A percentile compares a stretch with the other conserved stretches of the same genome.
Conservation (phyloP, 2,113 vertebrate species). For the Vanacampus margaritifer region DNA sequence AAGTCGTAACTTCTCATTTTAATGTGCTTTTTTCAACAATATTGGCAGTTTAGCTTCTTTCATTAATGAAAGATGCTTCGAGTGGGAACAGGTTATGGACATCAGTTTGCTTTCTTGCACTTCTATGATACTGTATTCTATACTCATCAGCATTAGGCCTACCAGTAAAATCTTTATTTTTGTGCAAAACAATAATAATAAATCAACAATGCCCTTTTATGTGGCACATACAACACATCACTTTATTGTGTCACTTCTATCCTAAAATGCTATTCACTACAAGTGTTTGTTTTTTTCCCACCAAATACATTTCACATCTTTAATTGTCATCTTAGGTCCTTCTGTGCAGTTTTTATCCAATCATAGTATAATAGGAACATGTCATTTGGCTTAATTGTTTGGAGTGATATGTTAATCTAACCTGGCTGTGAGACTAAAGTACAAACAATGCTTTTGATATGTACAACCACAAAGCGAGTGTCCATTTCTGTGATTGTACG, state of each 20-base stretch:
- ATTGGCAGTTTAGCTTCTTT: slow-evolving; percentile 34
- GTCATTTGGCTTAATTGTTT: slow-evolving; percentile 46
- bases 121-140: slow-evolving; percentile 6
- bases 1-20: slow-evolving; percentile 11
- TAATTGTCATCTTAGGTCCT: slow-evolving; percentile 33
- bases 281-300: slow-evolving; percentile 50
- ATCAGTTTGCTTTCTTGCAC: slow-evolving; percentile 2
- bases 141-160: background rate
- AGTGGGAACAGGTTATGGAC: slow-evolving; percentile 1
- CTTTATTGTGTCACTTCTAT: slow-evolving; percentile 58
- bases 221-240: slow-evolving; percentile 54
- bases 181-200: slow-evolving; percentile 39
- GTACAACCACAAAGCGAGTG: slow-evolving; percentile 55
- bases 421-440: slow-evolving; percentile 25
- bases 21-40: slow-evolving; percentile 34
- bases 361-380: slow-evolving; percentile 42
- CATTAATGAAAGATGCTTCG: background rate
- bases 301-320: slow-evolving; percentile 45
- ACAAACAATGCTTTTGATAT: slow-evolving; percentile 62
- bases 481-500: slow-evolving; percentile 64
- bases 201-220: slow-evolving; percentile 37
- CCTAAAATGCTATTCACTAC: slow-evolving; percentile 56
- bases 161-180: slow-evolving; percentile 1
- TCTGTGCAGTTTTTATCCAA: slow-evolving; percentile 45
- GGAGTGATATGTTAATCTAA: slow-evolving; percentile 51